Percentiles rank a stretch among this genome's conserved stretches.
phyloP scores from a whole-genome alignment of 1,140 invertebrate species.

The Dinoponera quadriceps region DNA sequence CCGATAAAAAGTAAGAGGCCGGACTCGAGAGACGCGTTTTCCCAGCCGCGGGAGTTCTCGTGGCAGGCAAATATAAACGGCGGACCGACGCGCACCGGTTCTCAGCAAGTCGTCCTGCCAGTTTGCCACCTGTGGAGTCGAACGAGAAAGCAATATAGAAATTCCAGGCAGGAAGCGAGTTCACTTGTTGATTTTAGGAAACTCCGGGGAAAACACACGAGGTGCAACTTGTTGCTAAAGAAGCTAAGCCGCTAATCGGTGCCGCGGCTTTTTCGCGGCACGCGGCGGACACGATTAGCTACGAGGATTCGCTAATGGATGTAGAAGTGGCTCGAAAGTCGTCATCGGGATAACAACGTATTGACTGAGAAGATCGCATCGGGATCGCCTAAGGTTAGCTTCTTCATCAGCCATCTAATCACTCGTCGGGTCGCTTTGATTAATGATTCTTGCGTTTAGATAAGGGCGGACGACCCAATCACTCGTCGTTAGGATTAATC shows the following conservation, averaged over 20 bases:
- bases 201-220: slow-evolving; percentile 74
- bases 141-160: slow-evolving; percentile 79
- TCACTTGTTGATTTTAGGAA: slow-evolving; percentile 83
- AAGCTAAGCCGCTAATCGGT: slow-evolving; percentile 36
- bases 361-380: neutral
- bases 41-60: neutral
- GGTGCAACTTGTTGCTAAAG: slow-evolving; percentile 81
- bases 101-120: slow-evolving; percentile 55
- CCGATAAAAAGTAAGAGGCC: neutral
- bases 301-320: slow-evolving; percentile 1
- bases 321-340: neutral
- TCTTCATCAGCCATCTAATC: slow-evolving; percentile 14
- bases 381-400: slow-evolving; percentile 11
- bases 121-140: slow-evolving; percentile 82
- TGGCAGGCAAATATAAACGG: slow-evolving; percentile 15
- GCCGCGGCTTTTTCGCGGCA: slow-evolving; percentile 7
- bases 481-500: neutral
- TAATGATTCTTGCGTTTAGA: slow-evolving; percentile 7
- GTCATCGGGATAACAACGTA: neutral
- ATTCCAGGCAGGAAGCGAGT: slow-evolving; percentile 78
- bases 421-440: neutral
- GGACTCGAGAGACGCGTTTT: neutral
- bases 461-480: neutral
- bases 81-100: neutral
- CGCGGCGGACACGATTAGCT: neutral